Evolutionary conservation across 2,797 vertebrate species (phyloP).

Genomic region (Poecilia wingei): DNA sequence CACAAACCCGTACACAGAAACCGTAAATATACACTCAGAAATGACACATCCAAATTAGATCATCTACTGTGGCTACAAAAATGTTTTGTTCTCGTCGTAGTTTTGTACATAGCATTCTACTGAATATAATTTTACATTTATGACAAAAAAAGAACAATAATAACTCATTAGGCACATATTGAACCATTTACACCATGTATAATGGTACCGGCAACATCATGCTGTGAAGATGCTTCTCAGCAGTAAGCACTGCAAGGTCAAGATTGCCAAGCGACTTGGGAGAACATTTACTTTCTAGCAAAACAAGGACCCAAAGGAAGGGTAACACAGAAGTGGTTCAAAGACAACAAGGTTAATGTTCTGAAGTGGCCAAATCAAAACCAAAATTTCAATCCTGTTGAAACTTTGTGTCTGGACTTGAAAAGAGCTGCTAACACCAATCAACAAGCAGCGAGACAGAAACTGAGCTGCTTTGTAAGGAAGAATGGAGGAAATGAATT

Average conservation of each 20-base stretch:
- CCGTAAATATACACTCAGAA: constrained; percentile 37
- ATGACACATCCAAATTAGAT: constrained; percentile 24
- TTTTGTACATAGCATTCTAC: not conserved
- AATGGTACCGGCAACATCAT: not conserved
- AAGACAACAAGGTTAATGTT: not conserved
- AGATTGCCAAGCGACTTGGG: not conserved
- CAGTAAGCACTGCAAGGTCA: not conserved
- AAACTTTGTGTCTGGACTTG: not conserved
- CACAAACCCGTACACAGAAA: constrained; percentile 38
- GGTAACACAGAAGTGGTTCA: not conserved
- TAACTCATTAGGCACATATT: not conserved
- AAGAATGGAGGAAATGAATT: not conserved
- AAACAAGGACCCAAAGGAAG: not conserved
- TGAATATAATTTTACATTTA: not conserved
- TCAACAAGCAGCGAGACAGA: not conserved
- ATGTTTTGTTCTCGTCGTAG: not conserved
- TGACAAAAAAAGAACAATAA: not conserved
- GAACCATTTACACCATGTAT: not conserved
- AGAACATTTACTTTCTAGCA: not conserved
- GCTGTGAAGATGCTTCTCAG: not conserved
- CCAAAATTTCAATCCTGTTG: not conserved
- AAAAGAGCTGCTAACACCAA: not conserved
- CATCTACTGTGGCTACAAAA: constrained; percentile 14
- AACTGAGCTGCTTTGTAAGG: not conserved
- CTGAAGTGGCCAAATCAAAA: not conserved